phyloP scores from a whole-genome alignment of 2,888 invertebrate species.

The Merodon equestris region DNA sequence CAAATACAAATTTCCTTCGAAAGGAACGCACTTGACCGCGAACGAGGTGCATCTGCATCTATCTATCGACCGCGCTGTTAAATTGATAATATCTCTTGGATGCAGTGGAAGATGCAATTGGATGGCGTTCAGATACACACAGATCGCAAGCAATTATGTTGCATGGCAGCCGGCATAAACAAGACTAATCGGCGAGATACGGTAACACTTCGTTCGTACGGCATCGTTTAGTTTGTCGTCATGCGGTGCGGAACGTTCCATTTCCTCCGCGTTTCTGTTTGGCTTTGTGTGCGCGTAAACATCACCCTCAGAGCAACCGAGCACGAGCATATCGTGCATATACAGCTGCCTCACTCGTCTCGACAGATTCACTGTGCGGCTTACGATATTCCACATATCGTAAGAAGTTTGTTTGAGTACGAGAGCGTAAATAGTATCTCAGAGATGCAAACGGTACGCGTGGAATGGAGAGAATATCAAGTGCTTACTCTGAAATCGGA shows the following conservation, averaged over 20 bases:
- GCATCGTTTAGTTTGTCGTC: slow-evolving; percentile 52
- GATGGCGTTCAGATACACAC: slow-evolving; percentile 58
- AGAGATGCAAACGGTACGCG: background rate
- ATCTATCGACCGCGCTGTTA: slow-evolving; percentile 17
- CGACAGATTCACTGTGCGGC: slow-evolving; percentile 8
- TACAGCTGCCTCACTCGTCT: background rate
- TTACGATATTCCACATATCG: slow-evolving; percentile 55
- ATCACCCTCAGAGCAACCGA: slow-evolving; percentile 31
- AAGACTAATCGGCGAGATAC: slow-evolving; percentile 72
- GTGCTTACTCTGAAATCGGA: no score
- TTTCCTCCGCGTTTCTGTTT: slow-evolving; percentile 33
- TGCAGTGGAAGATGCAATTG: slow-evolving; percentile 48
- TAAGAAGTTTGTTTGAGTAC: slow-evolving; percentile 10
- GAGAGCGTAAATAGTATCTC: background rate
- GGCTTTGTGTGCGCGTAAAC: slow-evolving; percentile 17
- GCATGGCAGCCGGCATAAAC: slow-evolving; percentile 75
- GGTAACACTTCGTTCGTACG: slow-evolving; percentile 63
- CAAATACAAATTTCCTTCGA: slow-evolving; percentile 4
- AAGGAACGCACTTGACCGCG: slow-evolving; percentile 28
- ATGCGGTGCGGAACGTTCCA: slow-evolving; percentile 36
- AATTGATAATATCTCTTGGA: slow-evolving; percentile 27
- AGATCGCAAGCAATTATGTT: slow-evolving; percentile 70
- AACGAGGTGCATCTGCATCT: slow-evolving; percentile 13
- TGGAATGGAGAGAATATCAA: background rate
- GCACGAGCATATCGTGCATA: background rate